Evolutionary conservation across 2,797 vertebrate genomes (phyloP), one percentile per base, ranked within the genome.

Genomic region (Limnodromus scolopaceus): DNA sequence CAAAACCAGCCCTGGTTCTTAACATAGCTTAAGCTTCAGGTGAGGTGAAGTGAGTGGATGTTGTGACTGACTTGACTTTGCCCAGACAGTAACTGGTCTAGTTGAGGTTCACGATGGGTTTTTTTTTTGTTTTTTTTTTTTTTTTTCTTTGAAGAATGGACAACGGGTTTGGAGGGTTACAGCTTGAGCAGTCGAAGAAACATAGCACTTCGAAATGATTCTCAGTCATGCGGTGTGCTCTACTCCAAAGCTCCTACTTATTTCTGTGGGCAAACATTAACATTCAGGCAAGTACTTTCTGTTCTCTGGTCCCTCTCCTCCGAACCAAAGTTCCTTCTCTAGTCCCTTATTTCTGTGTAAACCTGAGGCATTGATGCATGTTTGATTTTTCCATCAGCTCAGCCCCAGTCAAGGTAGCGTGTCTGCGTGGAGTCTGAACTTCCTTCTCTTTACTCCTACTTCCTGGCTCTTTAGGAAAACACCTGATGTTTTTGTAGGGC

Each of bases 181-280:
- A 99, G 99, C 96, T 95, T 99, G 97, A 99, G 99, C 98, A 99
- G 99, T 93, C 98, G 99, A 91, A 99, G 98, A 68, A 99, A 99
- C 97, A 99, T 99, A 14, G 99, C 99, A 0, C 98, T 99, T 85
- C 98, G 99, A 20, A 99, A 98, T 1, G 99, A 99, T 90, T 98
- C 98, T 2, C 95, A 98, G n/a, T 97, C 98, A 0, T 97, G 98
- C 0, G 98, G 98, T 30, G 98, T 99, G 51, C 99, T 99, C 86
- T 99, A 99, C 98, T 99, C 99, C 95, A 99, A 98, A 43, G 98
- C 98, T 16, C 98, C 99, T 51, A 99, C 99, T 2, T 99, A 99
- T 64, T 99, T 98, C 98, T 99, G 99, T 30, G 99, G 99, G 34
- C 99, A 99, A 65, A 99, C 99, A 0, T 98, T 99, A 77, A 99